A percentile compares a stretch with the other conserved stretches of the same genome.
Conservation (phyloP, 2,797 vertebrate species). For the Epinephelus coioides region DNA sequence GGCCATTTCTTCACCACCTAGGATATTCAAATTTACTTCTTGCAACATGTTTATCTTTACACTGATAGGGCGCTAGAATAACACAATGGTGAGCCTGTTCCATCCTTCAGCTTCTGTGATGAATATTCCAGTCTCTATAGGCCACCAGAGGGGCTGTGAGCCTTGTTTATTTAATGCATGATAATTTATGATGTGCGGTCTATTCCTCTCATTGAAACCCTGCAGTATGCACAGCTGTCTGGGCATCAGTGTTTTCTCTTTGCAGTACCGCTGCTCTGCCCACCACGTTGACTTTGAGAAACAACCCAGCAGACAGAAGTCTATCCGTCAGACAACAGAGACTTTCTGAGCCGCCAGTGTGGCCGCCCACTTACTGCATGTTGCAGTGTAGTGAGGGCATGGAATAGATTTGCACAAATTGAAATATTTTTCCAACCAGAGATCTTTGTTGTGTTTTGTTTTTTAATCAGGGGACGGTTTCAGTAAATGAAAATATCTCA, state of each 20-base stretch:
- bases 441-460: constrained; percentile 4
- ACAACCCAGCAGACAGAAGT: constrained; percentile 18
- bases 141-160: constrained; percentile 1
- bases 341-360: constrained; percentile 19
- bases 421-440: constrained; percentile 26
- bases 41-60: neutral
- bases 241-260: neutral
- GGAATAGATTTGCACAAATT: constrained; percentile 54
- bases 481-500: constrained; percentile 16
- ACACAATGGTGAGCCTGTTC: neutral
- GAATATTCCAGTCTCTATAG: neutral
- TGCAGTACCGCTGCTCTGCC: constrained; percentile 1
- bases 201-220: constrained; percentile 9
- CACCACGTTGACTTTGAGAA: constrained; percentile 35
- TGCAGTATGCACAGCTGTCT: neutral
- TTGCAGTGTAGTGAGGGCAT: constrained; percentile 9
- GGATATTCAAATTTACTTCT: neutral
- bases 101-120: neutral
- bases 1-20: too few relatives aligned
- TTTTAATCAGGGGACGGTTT: constrained; percentile 26
- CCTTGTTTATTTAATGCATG: constrained; percentile 17
- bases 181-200: constrained; percentile 21
- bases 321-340: constrained; percentile 32
- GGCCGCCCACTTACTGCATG: constrained; percentile 37
- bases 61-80: neutral